phyloP scores from a whole-genome alignment of 2,797 vertebrate genomes.

The Fistularia commersonii region DNA sequence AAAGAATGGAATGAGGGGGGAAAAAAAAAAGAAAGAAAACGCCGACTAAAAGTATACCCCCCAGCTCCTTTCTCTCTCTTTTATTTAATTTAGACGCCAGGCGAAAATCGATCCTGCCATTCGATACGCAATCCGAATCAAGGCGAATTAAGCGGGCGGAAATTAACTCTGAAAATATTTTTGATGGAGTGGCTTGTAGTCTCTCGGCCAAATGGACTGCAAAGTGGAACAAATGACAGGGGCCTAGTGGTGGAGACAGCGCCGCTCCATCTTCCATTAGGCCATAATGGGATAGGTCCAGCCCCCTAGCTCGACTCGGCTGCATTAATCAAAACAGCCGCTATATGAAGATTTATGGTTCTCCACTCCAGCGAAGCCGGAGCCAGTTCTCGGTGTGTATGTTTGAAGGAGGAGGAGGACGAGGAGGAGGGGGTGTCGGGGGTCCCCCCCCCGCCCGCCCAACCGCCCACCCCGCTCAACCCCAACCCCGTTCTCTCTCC shows the following conservation, averaged over 20 bases:
- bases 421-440: too few species aligned
- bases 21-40: conserved; percentile 81
- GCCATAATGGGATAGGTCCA: conserved; percentile 95
- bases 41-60: conserved; percentile 81
- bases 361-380: conserved; percentile 83
- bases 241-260: conserved; percentile 95
- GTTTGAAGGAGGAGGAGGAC: conserved; percentile 74
- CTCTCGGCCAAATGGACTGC: conserved; percentile 96
- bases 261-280: conserved; percentile 98
- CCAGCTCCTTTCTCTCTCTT: too few species aligned
- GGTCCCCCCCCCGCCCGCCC: conserved; percentile 27
- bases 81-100: conserved; percentile 95
- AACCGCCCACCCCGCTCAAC: conserved; percentile 23
- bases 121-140: conserved; percentile 94
- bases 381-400: conserved; percentile 73
- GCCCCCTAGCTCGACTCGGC: conserved; percentile 90
- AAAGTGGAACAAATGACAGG: conserved; percentile 99
- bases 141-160: conserved; percentile 93
- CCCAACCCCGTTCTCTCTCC: conserved; percentile 22
- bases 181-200: conserved; percentile 94
- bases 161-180: conserved; percentile 97
- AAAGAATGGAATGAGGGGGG: conserved; percentile 70
- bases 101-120: conserved; percentile 94
- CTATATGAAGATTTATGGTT: conserved; percentile 99
- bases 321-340: conserved; percentile 92